Evolutionary conservation across 2,113 vertebrate genomes (phyloP), one percentile per base, ranked within the genome.

Genomic region (Anolis sagrei): DNA sequence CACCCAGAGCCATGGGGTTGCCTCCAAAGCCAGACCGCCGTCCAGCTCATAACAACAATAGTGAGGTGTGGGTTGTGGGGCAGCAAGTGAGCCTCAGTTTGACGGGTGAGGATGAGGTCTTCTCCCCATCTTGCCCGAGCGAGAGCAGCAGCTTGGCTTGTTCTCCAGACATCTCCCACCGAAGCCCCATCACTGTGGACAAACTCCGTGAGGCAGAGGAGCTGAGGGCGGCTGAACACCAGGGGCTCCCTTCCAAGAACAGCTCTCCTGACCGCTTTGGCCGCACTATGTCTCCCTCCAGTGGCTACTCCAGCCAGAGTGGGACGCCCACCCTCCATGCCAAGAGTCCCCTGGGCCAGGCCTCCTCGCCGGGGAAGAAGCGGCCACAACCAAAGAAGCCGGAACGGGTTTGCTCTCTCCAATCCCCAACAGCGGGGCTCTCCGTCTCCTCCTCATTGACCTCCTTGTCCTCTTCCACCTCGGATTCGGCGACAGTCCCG

Each of bases 281-380:
- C 89, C 97, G 97, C 92, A 99, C 98, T 48, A 95, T 99, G 92
- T 99, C 98, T 27, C 98, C 98, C 5, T 99, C 98, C 82, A 99
- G 98, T n/a, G 98, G 98, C 32, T 99, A 99, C 90, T 99, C 98
- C 0, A 99, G 98, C 93, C 98, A 99, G 94, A 99, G 98, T 29
- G 98, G 98, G 62, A 99, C 98, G 0, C 98, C 98, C 2, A 98
- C 98, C 0, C 95, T 98, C 88, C 97, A 97, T 61, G 88, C 96
- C 54, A 99, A 97, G 94, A 97, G 95, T 4, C 95, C 97, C 62
- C 74, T 92, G 44, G 93, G 90, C 77, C 93, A 94, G 2, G 92
- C 97, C 0, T 82, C 94, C 5, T 97, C 98, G n/a, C 97, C 97
- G 5, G 96, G 96, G 66, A 96, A 94, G 27, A 95, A 94, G 81